Evolutionary conservation across 2,888 invertebrate genomes (phyloP).

Genomic region (Agelastica alni): DNA sequence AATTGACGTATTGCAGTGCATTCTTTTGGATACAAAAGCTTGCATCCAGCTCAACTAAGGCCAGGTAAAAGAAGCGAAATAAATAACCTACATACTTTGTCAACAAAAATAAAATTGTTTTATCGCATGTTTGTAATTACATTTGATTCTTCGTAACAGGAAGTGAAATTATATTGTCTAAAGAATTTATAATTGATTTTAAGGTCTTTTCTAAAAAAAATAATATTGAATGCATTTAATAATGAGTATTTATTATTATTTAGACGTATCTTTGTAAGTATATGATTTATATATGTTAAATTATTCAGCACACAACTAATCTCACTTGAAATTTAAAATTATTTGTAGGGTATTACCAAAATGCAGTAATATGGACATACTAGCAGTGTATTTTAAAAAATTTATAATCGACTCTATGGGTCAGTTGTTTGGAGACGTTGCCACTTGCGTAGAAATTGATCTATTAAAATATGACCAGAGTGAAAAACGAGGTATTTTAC

Average conservation of each 20-base stretch:
- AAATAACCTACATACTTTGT: no score
- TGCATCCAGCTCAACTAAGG: no score
- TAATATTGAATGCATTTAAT: background rate
- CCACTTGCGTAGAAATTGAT: conserved; percentile 60
- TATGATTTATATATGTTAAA: conserved; percentile 14
- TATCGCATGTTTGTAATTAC: no score
- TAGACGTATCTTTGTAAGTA: conserved; percentile 63
- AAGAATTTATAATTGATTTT: no score
- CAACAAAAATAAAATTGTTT: no score
- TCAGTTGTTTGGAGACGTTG: conserved; percentile 64
- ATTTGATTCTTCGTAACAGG: no score
- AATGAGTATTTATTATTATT: conserved; percentile 58
- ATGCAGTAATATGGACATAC: conserved; percentile 52
- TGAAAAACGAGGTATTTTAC: conserved; percentile 59
- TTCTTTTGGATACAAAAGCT: no score
- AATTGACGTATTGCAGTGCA: no score
- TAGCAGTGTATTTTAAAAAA: conserved; percentile 62
- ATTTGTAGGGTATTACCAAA: conserved; percentile 58
- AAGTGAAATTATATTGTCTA: no score
- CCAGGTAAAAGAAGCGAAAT: no score
- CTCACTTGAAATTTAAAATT: conserved; percentile 15
- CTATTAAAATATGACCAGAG: conserved; percentile 61
- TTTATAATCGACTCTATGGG: conserved; percentile 61
- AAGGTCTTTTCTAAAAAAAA: no score
- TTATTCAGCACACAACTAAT: conserved; percentile 6